These are phyloP conservation scores for Platysteira castanea DNA, from an alignment of 2,113 vertebrate species.

Conservation along the genomic window DNA sequence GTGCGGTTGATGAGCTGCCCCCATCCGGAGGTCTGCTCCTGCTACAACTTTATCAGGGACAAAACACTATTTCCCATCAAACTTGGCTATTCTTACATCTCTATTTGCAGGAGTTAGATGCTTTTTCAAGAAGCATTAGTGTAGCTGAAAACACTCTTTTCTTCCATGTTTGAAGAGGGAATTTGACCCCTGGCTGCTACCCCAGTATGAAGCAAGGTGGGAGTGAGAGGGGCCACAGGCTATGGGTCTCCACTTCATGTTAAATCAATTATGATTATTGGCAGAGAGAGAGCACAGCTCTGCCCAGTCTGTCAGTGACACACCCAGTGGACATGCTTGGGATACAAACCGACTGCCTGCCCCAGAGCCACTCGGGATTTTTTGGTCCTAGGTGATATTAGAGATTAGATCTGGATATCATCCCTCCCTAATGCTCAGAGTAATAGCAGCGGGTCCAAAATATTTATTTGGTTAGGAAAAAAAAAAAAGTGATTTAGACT, in stretches of 20 bases:
- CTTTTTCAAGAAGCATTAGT: neutral
- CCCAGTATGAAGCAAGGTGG: neutral
- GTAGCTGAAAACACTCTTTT: neutral
- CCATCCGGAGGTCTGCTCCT: neutral
- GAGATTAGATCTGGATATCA: neutral
- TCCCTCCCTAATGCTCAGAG: neutral
- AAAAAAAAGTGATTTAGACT: neutral
- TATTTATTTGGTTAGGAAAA: neutral
- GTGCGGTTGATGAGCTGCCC: neutral
- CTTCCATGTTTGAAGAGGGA: neutral
- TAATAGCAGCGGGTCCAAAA: neutral
- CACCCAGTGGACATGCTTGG: accelerated
- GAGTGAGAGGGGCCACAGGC: neutral
- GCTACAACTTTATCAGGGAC: neutral
- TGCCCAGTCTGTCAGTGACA: neutral
- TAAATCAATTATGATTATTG: neutral
- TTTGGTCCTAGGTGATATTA: neutral
- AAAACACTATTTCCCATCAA: neutral
- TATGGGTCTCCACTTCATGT: accelerated
- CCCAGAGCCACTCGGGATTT: neutral
- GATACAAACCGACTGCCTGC: neutral
- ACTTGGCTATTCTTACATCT: accelerated
- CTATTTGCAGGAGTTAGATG: neutral
- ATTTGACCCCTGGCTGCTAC: neutral
- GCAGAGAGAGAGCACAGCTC: neutral